Evolutionary conservation across 2,797 vertebrate genomes (phyloP), one percentile per base, ranked within the genome.

Genomic region (Erpetoichthys calabaricus): DNA sequence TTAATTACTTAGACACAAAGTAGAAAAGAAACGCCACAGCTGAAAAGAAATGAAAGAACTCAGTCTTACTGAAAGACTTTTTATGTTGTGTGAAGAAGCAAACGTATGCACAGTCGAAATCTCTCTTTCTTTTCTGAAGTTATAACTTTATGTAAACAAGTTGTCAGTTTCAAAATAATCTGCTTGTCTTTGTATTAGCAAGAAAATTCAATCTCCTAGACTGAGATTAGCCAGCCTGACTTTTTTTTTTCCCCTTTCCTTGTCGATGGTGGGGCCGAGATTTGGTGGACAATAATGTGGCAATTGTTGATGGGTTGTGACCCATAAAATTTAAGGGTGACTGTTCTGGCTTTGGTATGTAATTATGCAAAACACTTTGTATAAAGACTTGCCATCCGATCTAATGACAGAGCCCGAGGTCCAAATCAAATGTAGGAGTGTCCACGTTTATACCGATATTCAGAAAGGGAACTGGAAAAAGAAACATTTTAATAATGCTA

Each of bases 311-410:
- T 90, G 91, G 83, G 90, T 92, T 91, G 87, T 98, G 95, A 98
- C 91, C 95, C 95, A 93, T 91, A 92, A 98, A 93, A 97, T 94
- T 86, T 90, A 88, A 91, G 90, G 94, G 92, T 95, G 91, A 89
- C 92, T 92, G 90, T 91, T 88, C 89, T 89, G 90, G 91, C 92
- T 97, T 94, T 97, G 91, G 91, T 92, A 92, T 97, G 93, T 95
- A 95, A 98, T 98, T 98, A 97, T 98, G 95, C 92, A 96, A 97
- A 97, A 95, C 91, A 95, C 91, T 92, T 93, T 89, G 87, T 88
- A 94, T 95, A 97, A 97, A 96, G 91, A 88, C 89, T 90, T 94
- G 94, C 93, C 90, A 97, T 97, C 89, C 85, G 94, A 98, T 98
- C 93, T 97, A 95, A 97, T 97, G 91, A 91, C 90, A 88, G 88